Percentiles rank a stretch among this genome's conserved stretches.
phyloP scores from a whole-genome alignment of 2,113 vertebrate genomes.

The Collichthys lucidus region DNA sequence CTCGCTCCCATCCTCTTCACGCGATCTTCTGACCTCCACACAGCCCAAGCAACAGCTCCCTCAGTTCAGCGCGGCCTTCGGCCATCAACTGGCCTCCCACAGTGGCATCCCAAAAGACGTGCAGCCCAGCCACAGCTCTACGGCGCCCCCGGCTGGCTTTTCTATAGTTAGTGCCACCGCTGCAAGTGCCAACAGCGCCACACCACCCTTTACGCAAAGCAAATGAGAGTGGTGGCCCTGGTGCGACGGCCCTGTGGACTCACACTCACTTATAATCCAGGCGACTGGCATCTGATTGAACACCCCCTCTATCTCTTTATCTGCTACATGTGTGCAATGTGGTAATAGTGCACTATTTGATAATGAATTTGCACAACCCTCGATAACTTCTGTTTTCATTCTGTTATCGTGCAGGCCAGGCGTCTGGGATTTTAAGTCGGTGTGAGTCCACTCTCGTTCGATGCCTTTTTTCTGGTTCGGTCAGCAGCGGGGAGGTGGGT shows the following conservation, averaged over 20 bases:
- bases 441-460: slow-evolving; percentile 59
- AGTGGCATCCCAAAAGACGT: slow-evolving; percentile 99
- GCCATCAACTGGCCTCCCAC: slow-evolving; percentile 97
- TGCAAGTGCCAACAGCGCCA: slow-evolving; percentile 93
- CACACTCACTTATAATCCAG: slow-evolving; percentile 52
- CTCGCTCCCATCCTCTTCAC: slow-evolving; percentile 72
- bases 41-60: slow-evolving; percentile 98
- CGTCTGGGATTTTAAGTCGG: slow-evolving; percentile 55
- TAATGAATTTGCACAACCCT: slow-evolving; percentile 77
- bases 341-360: slow-evolving; percentile 78
- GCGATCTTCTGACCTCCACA: slow-evolving; percentile 89
- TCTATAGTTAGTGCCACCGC: slow-evolving; percentile 93
- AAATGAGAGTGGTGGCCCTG: slow-evolving; percentile 80
- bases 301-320: slow-evolving; percentile 50
- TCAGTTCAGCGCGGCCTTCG: slow-evolving; percentile 98
- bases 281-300: slow-evolving; percentile 39
- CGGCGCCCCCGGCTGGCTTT: slow-evolving; percentile 96
- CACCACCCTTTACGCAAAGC: slow-evolving; percentile 90
- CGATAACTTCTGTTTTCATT: slow-evolving; percentile 37
- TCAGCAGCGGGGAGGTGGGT: slow-evolving; percentile 30
- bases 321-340: slow-evolving; percentile 73
- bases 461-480: slow-evolving; percentile 63
- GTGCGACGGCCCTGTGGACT: slow-evolving; percentile 42
- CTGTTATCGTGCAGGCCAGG: slow-evolving; percentile 37
- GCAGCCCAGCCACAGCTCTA: slow-evolving; percentile 99